Evolutionary conservation across 2,888 invertebrate genomes (phyloP).

Genomic region (Idaea biselata): DNA sequence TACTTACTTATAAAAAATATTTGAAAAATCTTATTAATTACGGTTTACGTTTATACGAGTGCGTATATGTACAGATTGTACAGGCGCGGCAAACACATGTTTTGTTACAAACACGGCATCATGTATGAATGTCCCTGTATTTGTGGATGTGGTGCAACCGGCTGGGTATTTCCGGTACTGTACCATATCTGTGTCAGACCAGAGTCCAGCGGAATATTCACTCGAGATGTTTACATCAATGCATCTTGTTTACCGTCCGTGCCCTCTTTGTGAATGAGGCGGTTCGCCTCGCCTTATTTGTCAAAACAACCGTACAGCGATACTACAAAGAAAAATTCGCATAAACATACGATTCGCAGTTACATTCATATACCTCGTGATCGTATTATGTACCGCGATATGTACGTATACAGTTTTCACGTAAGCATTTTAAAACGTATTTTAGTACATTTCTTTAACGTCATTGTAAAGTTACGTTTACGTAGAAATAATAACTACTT

Average conservation of each 20-base stretch:
- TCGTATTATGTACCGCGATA: conserved; percentile 13
- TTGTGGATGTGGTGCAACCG: conserved; percentile 43
- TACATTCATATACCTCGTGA: neutral
- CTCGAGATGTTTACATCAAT: conserved; percentile 51
- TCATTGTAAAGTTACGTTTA: neutral
- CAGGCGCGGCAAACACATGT: conserved; percentile 10
- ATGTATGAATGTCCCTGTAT: conserved; percentile 25
- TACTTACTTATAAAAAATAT: too few relatives aligned
- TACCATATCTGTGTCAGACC: conserved; percentile 47
- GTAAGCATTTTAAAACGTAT: conserved; percentile 4
- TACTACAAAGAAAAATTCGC: conserved; percentile 19
- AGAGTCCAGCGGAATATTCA: conserved; percentile 73
- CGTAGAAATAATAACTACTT: neutral
- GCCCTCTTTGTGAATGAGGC: conserved; percentile 6
- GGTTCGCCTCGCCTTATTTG: conserved; percentile 12
- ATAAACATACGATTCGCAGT: conserved; percentile 11
- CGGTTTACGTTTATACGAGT: neutral
- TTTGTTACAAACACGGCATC: conserved; percentile 18
- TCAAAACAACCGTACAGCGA: conserved; percentile 13
- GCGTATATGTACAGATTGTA: conserved; percentile 5
- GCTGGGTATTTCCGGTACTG: conserved; percentile 59
- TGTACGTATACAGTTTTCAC: conserved; percentile 17
- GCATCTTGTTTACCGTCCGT: conserved; percentile 59
- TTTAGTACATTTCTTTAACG: neutral
- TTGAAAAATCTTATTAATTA: too few relatives aligned